Percentiles rank a stretch among this genome's conserved stretches.
Evolutionary conservation across 1,140 invertebrate species (phyloP).

Genomic region (Tetranychus urticae): DNA sequence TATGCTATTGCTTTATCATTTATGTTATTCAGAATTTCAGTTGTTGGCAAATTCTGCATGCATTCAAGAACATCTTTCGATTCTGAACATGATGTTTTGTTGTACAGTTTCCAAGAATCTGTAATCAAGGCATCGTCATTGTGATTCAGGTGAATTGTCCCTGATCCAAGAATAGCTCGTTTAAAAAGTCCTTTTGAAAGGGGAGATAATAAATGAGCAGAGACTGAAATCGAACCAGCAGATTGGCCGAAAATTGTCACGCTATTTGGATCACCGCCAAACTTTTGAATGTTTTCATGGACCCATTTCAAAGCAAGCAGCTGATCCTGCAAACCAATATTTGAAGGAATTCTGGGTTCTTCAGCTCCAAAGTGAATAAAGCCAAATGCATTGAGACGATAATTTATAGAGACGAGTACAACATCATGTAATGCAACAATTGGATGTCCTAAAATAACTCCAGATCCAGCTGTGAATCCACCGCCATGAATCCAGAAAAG

Average conservation of each 20-base stretch:
- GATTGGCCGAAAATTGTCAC: conserved; percentile 29
- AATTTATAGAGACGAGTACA: conserved; percentile 52
- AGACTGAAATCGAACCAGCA: conserved; percentile 18
- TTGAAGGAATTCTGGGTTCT: not conserved
- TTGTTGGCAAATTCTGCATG: no score
- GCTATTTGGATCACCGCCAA: not conserved
- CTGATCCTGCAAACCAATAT: no score
- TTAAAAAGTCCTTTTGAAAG: conserved; percentile 9
- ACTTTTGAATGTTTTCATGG: not conserved
- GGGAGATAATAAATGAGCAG: conserved; percentile 21
- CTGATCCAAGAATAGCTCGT: conserved; percentile 21
- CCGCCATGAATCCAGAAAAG: conserved; percentile 32
- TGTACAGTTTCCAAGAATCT: no score
- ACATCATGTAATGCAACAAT: conserved; percentile 25
- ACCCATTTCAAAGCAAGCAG: no score
- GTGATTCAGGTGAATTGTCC: no score
- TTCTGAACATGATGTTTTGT: no score
- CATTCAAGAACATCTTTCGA: no score
- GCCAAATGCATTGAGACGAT: conserved; percentile 45
- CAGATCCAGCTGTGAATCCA: conserved; percentile 33
- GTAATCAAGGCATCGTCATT: no score
- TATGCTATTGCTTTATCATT: no score
- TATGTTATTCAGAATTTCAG: no score
- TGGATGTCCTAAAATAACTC: conserved; percentile 23
- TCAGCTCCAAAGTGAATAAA: conserved; percentile 18